Percentiles rank a stretch among this genome's conserved stretches.
Evolutionary conservation across 2,113 vertebrate species (phyloP).

Genomic region (Uria aalge): DNA sequence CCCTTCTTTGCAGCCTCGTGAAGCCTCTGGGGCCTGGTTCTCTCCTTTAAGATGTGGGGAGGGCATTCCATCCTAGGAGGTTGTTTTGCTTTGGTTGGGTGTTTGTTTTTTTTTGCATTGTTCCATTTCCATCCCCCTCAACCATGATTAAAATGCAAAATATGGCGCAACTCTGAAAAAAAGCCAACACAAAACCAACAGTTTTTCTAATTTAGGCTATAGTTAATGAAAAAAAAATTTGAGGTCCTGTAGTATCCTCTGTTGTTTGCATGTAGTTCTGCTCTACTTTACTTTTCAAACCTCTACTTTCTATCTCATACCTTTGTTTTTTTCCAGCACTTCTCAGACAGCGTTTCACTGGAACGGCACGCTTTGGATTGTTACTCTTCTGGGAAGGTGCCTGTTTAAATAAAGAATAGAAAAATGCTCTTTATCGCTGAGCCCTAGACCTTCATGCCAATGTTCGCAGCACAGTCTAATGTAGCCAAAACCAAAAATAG

Average conservation of each 20-base stretch:
- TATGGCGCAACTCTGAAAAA: neutral
- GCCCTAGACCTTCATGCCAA: neutral
- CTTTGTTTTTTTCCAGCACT: neutral
- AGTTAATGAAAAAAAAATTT: neutral
- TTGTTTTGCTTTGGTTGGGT: neutral
- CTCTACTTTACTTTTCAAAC: neutral
- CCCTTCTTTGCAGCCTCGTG: neutral
- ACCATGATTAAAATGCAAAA: neutral
- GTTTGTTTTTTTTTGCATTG: neutral
- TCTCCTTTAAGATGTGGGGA: neutral
- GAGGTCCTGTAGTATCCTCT: neutral
- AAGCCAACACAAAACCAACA: neutral
- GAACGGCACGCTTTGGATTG: neutral
- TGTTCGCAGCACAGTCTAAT: neutral
- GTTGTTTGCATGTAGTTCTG: neutral
- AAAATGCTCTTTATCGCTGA: neutral
- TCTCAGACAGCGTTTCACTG: neutral
- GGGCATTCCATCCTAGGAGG: neutral
- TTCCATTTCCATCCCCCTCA: neutral
- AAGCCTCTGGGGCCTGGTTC: neutral
- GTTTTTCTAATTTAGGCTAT: neutral
- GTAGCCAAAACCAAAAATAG: neutral
- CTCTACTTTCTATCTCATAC: neutral
- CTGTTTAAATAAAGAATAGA: conserved; percentile 21
- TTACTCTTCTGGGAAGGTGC: conserved; percentile 2